These are phyloP conservation scores for Drosophila parabipectinata DNA, from an alignment of 1,140 invertebrate genomes.

Conservation along the genomic window DNA sequence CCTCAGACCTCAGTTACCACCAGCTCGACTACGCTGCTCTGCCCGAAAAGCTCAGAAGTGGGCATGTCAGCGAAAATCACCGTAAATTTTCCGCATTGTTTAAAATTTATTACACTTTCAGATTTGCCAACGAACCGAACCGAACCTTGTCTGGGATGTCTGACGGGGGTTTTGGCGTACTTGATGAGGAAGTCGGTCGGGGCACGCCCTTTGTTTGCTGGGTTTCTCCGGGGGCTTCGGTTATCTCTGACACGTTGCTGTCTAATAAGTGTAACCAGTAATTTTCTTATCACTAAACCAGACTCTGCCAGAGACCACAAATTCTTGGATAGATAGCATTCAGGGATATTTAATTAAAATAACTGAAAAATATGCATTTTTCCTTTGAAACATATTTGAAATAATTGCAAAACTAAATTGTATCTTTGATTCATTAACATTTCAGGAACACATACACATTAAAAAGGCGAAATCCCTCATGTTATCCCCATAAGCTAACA, in stretches of 20 bases:
- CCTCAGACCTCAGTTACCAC: constrained; percentile 18
- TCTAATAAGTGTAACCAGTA: constrained; percentile 80
- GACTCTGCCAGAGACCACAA: constrained; percentile 33
- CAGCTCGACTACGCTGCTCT: constrained; percentile 20
- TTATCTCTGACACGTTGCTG: constrained; percentile 76
- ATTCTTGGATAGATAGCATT: neutral
- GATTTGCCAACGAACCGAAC: constrained; percentile 58
- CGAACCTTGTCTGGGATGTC: neutral
- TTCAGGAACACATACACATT: constrained; percentile 4
- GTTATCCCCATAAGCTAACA: constrained; percentile 20
- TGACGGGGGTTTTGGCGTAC: constrained; percentile 13
- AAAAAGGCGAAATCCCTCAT: constrained; percentile 14
- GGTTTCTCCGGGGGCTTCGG: constrained; percentile 16
- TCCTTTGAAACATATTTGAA: neutral
- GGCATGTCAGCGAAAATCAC: constrained; percentile 82
- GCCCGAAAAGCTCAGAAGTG: constrained; percentile 75
- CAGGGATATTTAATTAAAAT: neutral
- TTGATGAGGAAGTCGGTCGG: constrained; percentile 53
- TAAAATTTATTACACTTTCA: constrained; percentile 82
- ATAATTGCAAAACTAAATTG: neutral
- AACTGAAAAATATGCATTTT: neutral
- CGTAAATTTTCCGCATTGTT: constrained; percentile 82
- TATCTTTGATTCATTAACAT: neutral
- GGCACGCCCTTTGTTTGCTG: constrained; percentile 71
- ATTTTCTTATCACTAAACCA: constrained; percentile 72